Evolutionary conservation across 1,140 invertebrate species (phyloP), one percentile per base, ranked within the genome.

Genomic region (Polyergus mexicanus): DNA sequence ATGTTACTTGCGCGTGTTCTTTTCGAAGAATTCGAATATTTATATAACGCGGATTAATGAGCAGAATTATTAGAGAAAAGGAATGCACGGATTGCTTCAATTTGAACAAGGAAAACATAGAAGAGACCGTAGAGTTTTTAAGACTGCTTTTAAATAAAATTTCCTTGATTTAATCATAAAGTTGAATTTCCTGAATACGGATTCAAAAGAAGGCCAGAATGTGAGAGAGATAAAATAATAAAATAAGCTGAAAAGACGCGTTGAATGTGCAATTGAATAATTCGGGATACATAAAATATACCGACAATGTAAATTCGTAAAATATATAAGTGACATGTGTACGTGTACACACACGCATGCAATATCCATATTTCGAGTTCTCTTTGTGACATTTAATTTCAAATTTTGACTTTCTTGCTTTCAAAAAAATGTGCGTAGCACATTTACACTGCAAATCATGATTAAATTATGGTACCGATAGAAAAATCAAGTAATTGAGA

Each of bases 401-500:
- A 65, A 16, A 32, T 44, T 32, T 10, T 41, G 5, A 76, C 2
- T 35, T 41, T 47, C 51, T 54, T 22, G 13, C 10, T 56, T 54
- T 68, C 32, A 8, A 32, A 10, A 13, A 63, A 66, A 66, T 51
- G 32, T 44, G 25, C 1, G 5, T 35, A 28, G 19, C 10, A 13
- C 38, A 56, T 80, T 80, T 38, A 68, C 69, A n/a, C 25, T 60
- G 35, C 22, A 58, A 66, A 80, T 25, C 22, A 58, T 25, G 66
- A 72, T 72, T 80, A 81, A 72, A 72, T 32, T 41, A 38, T 0
- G 32, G 4, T 60, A 44, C 16, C 11, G 7, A 69, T 51, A 47
- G 32, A 38, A 22, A 60, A 81, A 58, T 38, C 44, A 54, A 72
- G 7, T 81, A 81, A 81, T 81, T 58, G 66, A 81, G 51, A 81